Evolutionary conservation across 2,888 invertebrate genomes (phyloP).

Genomic region (Oxycera nigricornis): DNA sequence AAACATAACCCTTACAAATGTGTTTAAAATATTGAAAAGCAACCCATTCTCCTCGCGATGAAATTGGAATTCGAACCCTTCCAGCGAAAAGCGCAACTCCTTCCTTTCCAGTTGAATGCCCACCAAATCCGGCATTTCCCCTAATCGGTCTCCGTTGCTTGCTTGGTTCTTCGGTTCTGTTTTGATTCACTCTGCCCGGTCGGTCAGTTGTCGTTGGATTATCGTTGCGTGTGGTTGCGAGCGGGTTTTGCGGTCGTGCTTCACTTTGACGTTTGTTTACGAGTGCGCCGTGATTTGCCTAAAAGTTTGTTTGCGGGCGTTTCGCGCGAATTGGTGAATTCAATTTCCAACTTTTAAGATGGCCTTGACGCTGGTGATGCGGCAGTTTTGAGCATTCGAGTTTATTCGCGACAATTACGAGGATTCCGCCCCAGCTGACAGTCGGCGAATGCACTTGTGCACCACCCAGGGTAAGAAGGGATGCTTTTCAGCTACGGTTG

Average conservation of each 20-base stretch:
- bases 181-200: slow-evolving; percentile 22
- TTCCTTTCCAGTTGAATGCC: background rate
- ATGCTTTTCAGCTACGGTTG: background rate
- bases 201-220: slow-evolving; percentile 20
- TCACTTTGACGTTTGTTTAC: slow-evolving; percentile 18
- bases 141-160: slow-evolving; percentile 1
- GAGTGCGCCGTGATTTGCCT: background rate
- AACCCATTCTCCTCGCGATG: too few species aligned
- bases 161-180: slow-evolving; percentile 9
- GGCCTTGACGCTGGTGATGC: background rate
- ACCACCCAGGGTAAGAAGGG: background rate
- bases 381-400: too few species aligned
- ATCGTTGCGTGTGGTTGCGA: background rate
- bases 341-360: background rate
- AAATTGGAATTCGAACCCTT: background rate
- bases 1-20: too few species aligned
- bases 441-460: background rate
- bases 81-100: background rate
- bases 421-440: too few species aligned
- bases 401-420: too few species aligned
- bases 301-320: background rate
- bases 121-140: background rate
- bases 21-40: too few species aligned
- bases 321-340: background rate
- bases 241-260: background rate